phyloP scores from a whole-genome alignment of 2,888 invertebrate genomes.

The Mylabris sibirica region DNA sequence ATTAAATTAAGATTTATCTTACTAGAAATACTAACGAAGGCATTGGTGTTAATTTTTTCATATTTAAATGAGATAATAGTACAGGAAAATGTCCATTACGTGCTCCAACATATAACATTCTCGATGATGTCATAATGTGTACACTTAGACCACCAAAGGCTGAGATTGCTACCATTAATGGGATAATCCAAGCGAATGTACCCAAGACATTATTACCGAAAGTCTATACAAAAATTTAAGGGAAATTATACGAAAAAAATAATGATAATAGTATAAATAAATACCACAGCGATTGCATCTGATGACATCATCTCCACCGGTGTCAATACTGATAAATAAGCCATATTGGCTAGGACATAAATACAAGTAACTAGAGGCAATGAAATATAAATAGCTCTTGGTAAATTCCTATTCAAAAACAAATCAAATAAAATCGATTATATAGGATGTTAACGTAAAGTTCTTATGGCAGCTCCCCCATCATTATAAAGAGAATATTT shows the following conservation, averaged over 20 bases:
- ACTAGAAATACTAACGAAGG: conserved; percentile 86
- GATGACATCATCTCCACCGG: conserved; percentile 85
- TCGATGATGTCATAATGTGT: conserved; percentile 94
- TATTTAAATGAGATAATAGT: conserved; percentile 79
- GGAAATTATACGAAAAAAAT: too few species aligned
- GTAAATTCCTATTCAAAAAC: conserved; percentile 73
- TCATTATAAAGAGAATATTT: too few species aligned
- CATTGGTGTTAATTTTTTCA: conserved; percentile 77
- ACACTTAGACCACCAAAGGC: conserved; percentile 93
- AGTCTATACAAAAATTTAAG: conserved; percentile 68
- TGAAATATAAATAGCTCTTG: conserved; percentile 91
- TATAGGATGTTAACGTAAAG: too few species aligned
- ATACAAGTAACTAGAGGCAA: conserved; percentile 87
- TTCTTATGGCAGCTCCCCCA: too few species aligned
- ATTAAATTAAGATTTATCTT: conserved; percentile 52
- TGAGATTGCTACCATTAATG: conserved; percentile 90
- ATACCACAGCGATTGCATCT: conserved; percentile 94
- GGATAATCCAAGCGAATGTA: conserved; percentile 80
- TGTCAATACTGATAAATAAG: conserved; percentile 87
- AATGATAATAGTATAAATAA: conserved; percentile 51
- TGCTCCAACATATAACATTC: conserved; percentile 92
- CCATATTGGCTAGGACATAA: conserved; percentile 87
- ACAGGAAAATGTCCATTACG: conserved; percentile 88
- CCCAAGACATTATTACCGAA: conserved; percentile 83
- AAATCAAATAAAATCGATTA: conserved; percentile 11